Evolutionary conservation across 2,797 vertebrate species (phyloP).

Genomic region (Chiloscyllium punctatum): DNA sequence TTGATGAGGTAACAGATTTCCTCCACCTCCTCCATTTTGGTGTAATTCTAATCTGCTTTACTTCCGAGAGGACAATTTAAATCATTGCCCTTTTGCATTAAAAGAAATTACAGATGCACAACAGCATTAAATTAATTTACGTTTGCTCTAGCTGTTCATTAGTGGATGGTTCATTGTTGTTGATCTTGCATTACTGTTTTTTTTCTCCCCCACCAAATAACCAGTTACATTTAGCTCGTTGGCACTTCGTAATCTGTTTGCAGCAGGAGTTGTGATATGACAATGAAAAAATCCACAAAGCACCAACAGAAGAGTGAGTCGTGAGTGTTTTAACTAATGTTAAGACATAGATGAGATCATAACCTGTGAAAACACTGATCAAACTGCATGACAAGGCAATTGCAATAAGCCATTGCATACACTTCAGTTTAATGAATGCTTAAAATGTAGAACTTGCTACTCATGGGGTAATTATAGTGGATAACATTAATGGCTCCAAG

Average conservation of each 20-base stretch:
- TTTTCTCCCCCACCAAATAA: background rate
- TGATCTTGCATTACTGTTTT: background rate
- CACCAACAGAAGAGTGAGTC: background rate
- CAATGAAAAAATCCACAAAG: background rate
- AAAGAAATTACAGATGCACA: background rate
- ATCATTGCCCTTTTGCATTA: background rate
- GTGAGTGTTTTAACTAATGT: background rate
- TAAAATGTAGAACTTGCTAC: background rate
- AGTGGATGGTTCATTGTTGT: background rate
- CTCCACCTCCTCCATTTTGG: background rate
- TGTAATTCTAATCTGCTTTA: background rate
- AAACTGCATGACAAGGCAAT: background rate
- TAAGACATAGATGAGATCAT: background rate
- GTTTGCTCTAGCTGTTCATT: background rate
- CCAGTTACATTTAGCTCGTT: background rate
- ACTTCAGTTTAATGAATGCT: background rate
- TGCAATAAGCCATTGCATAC: background rate
- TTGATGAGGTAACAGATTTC: conserved; percentile 6
- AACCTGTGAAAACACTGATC: background rate
- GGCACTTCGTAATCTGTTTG: background rate
- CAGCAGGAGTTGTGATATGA: background rate
- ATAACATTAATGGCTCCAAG: background rate
- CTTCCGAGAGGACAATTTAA: background rate
- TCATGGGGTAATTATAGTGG: background rate
- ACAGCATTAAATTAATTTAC: background rate